Conservation (phyloP, 1,140 invertebrate species). For the Aphis craccivora region DNA sequence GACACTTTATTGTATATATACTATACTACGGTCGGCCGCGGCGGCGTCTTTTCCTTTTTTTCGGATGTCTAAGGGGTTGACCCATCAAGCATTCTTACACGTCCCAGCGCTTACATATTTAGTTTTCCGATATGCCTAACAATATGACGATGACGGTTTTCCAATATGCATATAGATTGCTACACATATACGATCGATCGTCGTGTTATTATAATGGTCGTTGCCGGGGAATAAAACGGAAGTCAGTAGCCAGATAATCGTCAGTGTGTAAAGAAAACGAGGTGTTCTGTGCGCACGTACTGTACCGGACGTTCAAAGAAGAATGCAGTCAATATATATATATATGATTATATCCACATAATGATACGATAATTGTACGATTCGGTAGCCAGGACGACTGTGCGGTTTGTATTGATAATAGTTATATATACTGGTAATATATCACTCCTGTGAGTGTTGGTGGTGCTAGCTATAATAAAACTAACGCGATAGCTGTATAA, state of each 20-base stretch:
- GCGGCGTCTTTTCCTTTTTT: background rate
- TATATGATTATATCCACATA: background rate
- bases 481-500: too few relatives aligned
- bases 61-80: background rate
- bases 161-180: background rate
- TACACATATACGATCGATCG: background rate
- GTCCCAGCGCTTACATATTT: background rate
- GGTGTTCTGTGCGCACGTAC: background rate
- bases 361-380: slow-evolving; percentile 1
- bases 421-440: background rate
- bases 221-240: background rate
- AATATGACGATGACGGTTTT: background rate
- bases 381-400: background rate
- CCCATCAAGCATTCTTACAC: background rate
- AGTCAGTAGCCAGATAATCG: background rate
- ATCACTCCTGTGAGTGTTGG: background rate
- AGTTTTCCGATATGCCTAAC: background rate
- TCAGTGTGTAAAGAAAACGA: background rate
- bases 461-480: too few relatives aligned
- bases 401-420: background rate
- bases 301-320: background rate
- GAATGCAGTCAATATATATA: background rate
- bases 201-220: background rate
- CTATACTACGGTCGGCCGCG: background rate
- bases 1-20: background rate